These are phyloP conservation scores for Benthosema pterotum DNA, from an alignment of 2,797 vertebrate species.

Conservation along the genomic window DNA sequence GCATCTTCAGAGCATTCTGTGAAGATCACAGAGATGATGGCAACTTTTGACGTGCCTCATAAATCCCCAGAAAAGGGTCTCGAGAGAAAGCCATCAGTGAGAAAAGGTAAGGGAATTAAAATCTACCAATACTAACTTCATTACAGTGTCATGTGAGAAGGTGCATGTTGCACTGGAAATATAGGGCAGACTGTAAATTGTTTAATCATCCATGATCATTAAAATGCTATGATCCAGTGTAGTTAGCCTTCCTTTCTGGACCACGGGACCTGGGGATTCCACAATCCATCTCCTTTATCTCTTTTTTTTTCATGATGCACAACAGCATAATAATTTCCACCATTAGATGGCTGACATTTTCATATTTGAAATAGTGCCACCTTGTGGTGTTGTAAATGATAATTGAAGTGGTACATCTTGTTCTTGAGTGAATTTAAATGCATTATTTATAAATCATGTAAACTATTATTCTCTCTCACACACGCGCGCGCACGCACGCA, in stretches of 20 bases:
- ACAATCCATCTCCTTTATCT: constrained; percentile 40
- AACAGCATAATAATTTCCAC: constrained; percentile 38
- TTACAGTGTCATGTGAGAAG: not conserved
- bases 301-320: constrained; percentile 38
- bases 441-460: constrained; percentile 16
- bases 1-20: constrained; percentile 66
- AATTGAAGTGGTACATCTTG: constrained; percentile 42
- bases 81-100: constrained; percentile 77
- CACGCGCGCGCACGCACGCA: not conserved
- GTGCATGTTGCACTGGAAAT: not conserved
- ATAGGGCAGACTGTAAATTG: constrained; percentile 1
- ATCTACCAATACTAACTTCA: not conserved
- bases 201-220: not conserved
- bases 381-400: constrained; percentile 64
- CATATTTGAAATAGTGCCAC: constrained; percentile 70
- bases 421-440: constrained; percentile 31
- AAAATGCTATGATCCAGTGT: constrained; percentile 2
- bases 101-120: constrained; percentile 74
- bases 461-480: not conserved
- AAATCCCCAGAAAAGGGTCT: constrained; percentile 74
- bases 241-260: constrained; percentile 17
- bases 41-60: constrained; percentile 77
- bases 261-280: constrained; percentile 9
- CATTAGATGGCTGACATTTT: constrained; percentile 15
- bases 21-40: constrained; percentile 84